These are phyloP conservation scores for Allolobophora icterica DNA, from an alignment of 2,888 invertebrate species.

Conservation along the genomic window DNA sequence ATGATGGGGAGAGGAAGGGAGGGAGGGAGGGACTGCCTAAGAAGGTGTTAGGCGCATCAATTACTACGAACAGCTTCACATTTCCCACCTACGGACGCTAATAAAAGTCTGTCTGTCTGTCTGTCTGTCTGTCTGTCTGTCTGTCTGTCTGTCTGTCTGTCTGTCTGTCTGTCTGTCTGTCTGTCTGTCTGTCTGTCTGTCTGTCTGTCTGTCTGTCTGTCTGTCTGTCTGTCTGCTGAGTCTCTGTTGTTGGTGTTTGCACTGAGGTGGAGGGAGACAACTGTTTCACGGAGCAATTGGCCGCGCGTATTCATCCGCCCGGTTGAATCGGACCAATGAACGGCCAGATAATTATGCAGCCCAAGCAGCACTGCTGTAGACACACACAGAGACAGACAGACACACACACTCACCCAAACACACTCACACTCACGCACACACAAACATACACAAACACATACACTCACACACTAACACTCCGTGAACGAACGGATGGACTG, in stretches of 20 bases:
- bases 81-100: neutral
- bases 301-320: neutral
- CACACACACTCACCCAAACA: neutral
- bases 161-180: no score
- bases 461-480: no score
- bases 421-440: neutral
- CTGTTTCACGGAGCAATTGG: neutral
- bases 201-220: no score
- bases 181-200: no score
- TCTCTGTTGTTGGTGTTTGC: neutral
- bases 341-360: neutral
- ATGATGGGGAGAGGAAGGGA: neutral
- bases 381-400: no score
- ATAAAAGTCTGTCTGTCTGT: neutral
- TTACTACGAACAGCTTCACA: neutral
- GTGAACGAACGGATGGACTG: no score
- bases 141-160: neutral
- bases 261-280: neutral
- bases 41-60: slow-evolving; percentile 10
- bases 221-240: no score
- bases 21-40: neutral
- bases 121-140: neutral
- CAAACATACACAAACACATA: neutral
- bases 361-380: neutral
- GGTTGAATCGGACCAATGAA: neutral